Conservation (phyloP, 2,113 vertebrate genomes). For the Callaeas wilsoni region DNA sequence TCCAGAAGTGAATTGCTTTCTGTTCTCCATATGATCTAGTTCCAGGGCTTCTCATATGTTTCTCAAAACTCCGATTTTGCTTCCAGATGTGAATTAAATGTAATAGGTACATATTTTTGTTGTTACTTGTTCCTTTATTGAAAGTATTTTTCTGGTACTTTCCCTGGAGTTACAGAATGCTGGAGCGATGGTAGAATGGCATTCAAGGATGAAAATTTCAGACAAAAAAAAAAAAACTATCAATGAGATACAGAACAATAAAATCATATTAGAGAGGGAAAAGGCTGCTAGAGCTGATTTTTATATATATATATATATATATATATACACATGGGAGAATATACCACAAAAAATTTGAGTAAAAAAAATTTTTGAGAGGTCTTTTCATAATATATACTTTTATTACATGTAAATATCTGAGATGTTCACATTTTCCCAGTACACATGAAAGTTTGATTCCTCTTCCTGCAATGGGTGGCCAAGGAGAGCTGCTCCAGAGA, state of each 20-base stretch:
- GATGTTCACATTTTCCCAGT: not conserved
- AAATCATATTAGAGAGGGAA: not conserved
- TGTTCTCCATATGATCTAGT: not conserved
- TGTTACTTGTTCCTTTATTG: not conserved
- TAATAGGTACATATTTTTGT: not conserved
- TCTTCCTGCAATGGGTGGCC: not conserved
- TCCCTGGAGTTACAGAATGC: not conserved
- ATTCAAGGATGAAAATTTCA: not conserved
- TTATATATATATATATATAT: too few species aligned
- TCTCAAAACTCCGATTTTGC: not conserved
- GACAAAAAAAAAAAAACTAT: not conserved
- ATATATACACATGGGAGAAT: not conserved
- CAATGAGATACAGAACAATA: not conserved
- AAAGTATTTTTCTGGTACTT: not conserved
- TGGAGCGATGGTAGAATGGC: not conserved
- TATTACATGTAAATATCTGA: not conserved
- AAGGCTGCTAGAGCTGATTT: not conserved
- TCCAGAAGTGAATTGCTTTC: not conserved
- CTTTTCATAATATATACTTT: not conserved
- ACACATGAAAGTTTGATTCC: not conserved
- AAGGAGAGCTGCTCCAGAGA: not conserved
- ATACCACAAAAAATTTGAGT: not conserved
- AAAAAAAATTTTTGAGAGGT: not conserved
- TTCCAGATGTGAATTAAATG: not conserved
- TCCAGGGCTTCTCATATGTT: not conserved